Conservation (phyloP, 2,888 invertebrate genomes). For the Dendrolimus pini region DNA sequence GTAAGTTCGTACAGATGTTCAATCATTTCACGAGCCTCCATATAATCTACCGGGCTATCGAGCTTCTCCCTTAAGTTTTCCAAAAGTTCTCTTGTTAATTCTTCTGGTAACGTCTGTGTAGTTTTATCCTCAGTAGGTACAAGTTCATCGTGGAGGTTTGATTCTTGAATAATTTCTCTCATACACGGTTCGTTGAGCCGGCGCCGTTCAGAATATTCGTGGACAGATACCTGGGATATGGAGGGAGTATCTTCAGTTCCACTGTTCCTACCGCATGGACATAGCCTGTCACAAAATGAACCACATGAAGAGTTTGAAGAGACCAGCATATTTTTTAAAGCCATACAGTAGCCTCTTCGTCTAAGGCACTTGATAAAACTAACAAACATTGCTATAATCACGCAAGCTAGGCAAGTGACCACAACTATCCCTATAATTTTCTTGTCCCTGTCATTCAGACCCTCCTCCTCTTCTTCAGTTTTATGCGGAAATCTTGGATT, state of each 20-base stretch:
- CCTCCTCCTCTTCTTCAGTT: constrained; percentile 26
- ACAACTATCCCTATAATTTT: constrained; percentile 71
- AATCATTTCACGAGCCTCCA: constrained; percentile 85
- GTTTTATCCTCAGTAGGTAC: constrained; percentile 76
- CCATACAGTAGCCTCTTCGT: constrained; percentile 71
- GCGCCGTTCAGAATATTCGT: constrained; percentile 79
- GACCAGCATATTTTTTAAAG: constrained; percentile 52
- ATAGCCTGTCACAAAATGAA: constrained; percentile 51
- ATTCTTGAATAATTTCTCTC: constrained; percentile 51
- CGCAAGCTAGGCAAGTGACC: constrained; percentile 67
- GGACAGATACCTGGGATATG: constrained; percentile 76
- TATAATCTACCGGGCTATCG: constrained; percentile 83
- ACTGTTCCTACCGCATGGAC: constrained; percentile 54
- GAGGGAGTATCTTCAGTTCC: constrained; percentile 77
- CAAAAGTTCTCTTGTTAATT: constrained; percentile 83
- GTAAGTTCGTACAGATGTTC: constrained; percentile 85
- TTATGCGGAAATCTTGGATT: constrained; percentile 67
- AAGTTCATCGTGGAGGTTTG: constrained; percentile 33
- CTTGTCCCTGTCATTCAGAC: constrained; percentile 45
- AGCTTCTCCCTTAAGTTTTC: constrained; percentile 81
- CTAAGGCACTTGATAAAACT: constrained; percentile 76
- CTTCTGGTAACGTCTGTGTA: constrained; percentile 84
- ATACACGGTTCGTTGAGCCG: constrained; percentile 75
- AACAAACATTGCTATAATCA: constrained; percentile 71
- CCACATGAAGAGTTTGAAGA: constrained; percentile 54